Conservation (phyloP, 2,113 vertebrate genomes). For the Aegypius monachus region DNA sequence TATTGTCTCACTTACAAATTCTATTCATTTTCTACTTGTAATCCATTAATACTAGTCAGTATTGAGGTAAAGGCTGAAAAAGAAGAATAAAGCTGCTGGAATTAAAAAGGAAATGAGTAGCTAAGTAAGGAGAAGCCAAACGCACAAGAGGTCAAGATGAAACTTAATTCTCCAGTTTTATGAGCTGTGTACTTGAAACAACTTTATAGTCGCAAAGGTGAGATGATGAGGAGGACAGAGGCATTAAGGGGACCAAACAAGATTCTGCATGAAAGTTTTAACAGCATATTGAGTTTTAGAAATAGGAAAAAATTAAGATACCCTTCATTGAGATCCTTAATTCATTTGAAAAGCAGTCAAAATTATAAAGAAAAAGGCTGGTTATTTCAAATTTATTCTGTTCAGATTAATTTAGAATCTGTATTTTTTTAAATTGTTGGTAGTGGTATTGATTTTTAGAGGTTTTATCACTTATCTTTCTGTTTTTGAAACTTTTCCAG, state of each 20-base stretch:
- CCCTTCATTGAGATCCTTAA: not conserved
- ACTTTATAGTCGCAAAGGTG: not conserved
- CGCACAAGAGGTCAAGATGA: not conserved
- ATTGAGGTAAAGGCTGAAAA: not conserved
- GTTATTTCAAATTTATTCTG: not conserved
- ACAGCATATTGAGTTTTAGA: not conserved
- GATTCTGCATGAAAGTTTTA: not conserved
- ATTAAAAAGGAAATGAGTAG: not conserved
- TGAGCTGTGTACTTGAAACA: not conserved
- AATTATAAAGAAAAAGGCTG: not conserved
- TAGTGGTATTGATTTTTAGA: not conserved
- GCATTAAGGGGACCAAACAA: not conserved
- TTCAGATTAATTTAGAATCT: not conserved
- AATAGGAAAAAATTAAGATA: not conserved
- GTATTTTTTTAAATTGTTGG: not conserved
- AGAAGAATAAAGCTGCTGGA: not conserved
- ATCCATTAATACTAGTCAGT: not conserved
- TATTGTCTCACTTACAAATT: not conserved
- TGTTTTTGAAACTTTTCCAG: slow-evolving; percentile 63
- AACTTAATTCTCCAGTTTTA: not conserved
- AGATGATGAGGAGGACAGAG: not conserved
- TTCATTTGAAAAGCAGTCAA: not conserved
- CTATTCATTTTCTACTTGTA: not conserved
- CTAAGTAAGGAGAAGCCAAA: not conserved
- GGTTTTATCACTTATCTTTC: not conserved